These are phyloP conservation scores for Gambelia wislizenii DNA, from an alignment of 2,797 vertebrate species.

Conservation along the genomic window DNA sequence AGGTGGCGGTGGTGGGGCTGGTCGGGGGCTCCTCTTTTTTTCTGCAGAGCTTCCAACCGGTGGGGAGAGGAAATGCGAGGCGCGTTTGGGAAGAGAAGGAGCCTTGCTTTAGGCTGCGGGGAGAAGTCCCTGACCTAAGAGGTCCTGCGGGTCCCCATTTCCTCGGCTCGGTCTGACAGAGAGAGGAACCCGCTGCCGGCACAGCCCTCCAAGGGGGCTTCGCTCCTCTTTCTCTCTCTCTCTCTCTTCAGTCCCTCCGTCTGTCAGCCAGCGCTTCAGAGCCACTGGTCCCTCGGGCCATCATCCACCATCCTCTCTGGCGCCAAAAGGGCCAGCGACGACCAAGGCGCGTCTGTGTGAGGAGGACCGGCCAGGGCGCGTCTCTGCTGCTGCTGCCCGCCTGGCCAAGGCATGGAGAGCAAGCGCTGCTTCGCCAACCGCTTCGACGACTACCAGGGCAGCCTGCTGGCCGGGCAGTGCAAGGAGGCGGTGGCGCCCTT, in stretches of 20 bases:
- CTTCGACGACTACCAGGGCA: conserved; percentile 88
- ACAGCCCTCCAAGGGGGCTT: no score
- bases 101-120: not conserved
- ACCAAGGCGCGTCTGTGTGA: not conserved
- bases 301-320: no score
- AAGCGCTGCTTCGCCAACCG: conserved; percentile 88
- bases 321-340: not conserved
- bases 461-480: conserved; percentile 80
- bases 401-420: conserved; percentile 88
- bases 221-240: not conserved
- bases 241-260: no score
- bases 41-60: not conserved
- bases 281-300: no score
- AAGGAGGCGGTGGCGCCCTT: conserved; percentile 77
- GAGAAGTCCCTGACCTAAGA: conserved; percentile 13
- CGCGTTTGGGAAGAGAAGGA: not conserved
- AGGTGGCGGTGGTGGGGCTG: not conserved
- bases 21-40: no score
- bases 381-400: no score
- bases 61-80: not conserved
- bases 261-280: no score
- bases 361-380: not conserved
- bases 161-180: not conserved
- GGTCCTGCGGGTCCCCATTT: not conserved
- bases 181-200: conserved; percentile 8